Evolutionary conservation across 2,113 vertebrate genomes (phyloP), one percentile per base, ranked within the genome.

Genomic region (Gavia stellata): DNA sequence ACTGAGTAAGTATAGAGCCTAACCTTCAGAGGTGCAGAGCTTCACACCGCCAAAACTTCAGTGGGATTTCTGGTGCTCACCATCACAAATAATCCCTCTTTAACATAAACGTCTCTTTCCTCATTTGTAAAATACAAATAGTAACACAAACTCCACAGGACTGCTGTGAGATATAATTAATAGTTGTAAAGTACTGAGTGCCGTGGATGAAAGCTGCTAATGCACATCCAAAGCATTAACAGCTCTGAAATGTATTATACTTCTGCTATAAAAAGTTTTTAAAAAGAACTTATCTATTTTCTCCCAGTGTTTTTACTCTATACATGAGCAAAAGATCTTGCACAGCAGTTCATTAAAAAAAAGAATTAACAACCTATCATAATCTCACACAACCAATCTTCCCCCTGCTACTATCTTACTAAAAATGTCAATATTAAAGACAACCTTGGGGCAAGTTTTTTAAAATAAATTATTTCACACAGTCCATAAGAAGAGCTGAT

Each of bases 391-490:
- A 88, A 89, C 56, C 72, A 88, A 97, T 89, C 91, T 94, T 97
- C 68, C 80, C 58, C 31, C 85, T 95, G 88, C 94, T 95, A 52
- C 67, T 40, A 72, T 92, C 63, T 92, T 90, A 49, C 88, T 94
- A 61, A 81, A 97, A 97, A 93, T 29, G 77, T 85, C 87, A 40
- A 25, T 65, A 85, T 97, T 91, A 97, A 97, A 97, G 81, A 73
- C 86, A 94, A 91, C 81, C 95, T 94, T 55, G 67, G 96, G 96
- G 95, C 80, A 90, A 94, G 55, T 66, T 93, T 78, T 93, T 58
- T 18, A 52, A 95, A 89, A 94, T 38, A 83, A 96, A 94, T 97
- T 36, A 94, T 72, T 91, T 58, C 81, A 50, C 50, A 4, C 14
- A 71, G 74, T 36, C 83, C 63, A 42, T 14, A 40, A 92, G 90